These are phyloP conservation scores for Rhineura floridana DNA, from an alignment of 2,113 vertebrate genomes.

Conservation along the genomic window DNA sequence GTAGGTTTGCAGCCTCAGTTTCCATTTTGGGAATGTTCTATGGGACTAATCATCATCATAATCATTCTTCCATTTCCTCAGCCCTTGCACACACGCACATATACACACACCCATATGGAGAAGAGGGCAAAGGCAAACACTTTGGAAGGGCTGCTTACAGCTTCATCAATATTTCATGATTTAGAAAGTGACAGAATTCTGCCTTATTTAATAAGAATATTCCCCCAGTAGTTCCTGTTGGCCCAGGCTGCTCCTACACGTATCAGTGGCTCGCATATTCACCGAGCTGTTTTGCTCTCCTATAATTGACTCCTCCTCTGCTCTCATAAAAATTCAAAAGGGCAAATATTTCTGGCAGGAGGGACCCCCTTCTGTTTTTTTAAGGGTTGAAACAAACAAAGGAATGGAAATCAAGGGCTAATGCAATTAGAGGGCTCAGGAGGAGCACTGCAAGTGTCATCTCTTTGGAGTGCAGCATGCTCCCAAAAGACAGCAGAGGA, in stretches of 20 bases:
- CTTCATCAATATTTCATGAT: constrained; percentile 76
- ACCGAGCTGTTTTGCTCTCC: constrained; percentile 13
- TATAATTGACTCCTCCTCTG: constrained; percentile 20
- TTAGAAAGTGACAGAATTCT: constrained; percentile 73
- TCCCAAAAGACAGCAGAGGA: background rate
- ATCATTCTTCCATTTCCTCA: constrained; percentile 23
- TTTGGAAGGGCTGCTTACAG: constrained; percentile 64
- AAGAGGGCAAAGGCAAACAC: constrained; percentile 68
- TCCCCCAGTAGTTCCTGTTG: constrained; percentile 60
- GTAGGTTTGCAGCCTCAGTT: background rate
- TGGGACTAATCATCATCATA: too few relatives aligned
- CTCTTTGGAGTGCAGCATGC: constrained; percentile 39
- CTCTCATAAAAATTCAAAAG: constrained; percentile 61
- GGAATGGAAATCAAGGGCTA: constrained; percentile 16
- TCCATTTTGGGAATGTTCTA: constrained; percentile 47
- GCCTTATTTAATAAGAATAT: constrained; percentile 72
- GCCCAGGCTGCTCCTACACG: constrained; percentile 53
- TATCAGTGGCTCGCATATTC: constrained; percentile 61
- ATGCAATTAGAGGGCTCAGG: background rate
- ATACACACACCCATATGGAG: constrained; percentile 23
- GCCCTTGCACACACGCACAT: constrained; percentile 1
- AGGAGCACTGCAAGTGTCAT: constrained; percentile 44
- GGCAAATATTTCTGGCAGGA: constrained; percentile 48
- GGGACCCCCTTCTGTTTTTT: constrained; percentile 45
- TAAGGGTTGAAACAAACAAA: constrained; percentile 13